phyloP scores from a whole-genome alignment of 2,113 vertebrate species.

The Sylvia atricapilla region DNA sequence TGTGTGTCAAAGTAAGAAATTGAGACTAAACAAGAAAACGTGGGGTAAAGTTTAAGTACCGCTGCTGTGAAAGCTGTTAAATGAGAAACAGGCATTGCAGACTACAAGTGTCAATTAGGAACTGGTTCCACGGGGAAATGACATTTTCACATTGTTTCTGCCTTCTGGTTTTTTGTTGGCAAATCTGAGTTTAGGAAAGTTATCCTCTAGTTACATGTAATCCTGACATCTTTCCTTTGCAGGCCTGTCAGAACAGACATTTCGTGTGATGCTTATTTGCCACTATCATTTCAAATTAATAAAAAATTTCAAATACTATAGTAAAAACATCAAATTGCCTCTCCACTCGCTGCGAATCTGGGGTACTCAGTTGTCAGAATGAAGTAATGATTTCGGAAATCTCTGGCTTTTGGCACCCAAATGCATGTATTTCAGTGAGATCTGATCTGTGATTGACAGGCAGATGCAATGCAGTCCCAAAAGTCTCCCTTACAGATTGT shows the following conservation, averaged over 20 bases:
- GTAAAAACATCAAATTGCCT: background rate
- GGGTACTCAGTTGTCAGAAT: background rate
- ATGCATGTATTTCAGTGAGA: background rate
- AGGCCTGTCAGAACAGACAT: background rate
- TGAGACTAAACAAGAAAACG: slow-evolving; percentile 42
- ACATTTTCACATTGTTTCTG: slow-evolving; percentile 38
- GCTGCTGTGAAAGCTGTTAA: slow-evolving; percentile 11
- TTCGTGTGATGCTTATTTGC: background rate
- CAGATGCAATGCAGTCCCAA: background rate
- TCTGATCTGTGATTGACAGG: background rate
- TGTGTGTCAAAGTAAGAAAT: slow-evolving; percentile 33
- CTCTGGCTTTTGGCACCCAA: background rate
- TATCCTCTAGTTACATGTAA: background rate
- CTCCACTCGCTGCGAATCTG: background rate
- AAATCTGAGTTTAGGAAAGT: background rate
- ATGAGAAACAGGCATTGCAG: slow-evolving; percentile 35
- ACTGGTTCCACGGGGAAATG: slow-evolving; percentile 26
- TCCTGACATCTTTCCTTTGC: background rate
- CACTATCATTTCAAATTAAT: background rate
- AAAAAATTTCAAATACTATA: background rate
- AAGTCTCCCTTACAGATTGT: background rate
- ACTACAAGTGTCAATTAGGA: slow-evolving; percentile 31
- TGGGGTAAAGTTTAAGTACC: slow-evolving; percentile 23
- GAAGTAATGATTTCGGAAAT: background rate
- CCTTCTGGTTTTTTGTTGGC: slow-evolving; percentile 13